Base-by-base conservation (phyloP, 2,888 invertebrate genomes). In the Griposia aprilina region DNA sequence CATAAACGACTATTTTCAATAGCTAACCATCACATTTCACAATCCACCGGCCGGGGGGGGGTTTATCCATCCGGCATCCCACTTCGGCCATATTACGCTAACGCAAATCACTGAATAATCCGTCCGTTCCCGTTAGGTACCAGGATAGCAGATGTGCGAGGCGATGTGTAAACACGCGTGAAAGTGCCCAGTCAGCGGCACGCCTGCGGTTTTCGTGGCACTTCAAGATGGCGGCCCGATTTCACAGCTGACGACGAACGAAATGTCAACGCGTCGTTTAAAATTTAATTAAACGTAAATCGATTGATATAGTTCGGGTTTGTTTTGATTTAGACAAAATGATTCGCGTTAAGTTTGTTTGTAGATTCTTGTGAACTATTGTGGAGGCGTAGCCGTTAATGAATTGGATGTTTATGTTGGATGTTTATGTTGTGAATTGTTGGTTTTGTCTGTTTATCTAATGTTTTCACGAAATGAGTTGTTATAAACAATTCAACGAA, bases 191-290 rank as follows among this genome's bases (percentile, higher is more conserved):
- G 89, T 88, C 89, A 89, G 77, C 87, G 83, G 85, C 90, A 90
- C 88, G 90, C 87, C 82, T 90, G 91, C 84, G 91, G 91, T 91
- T 90, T 88, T 84, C 85, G 81, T 87, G 89, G 86, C 84, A 88
- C 83, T 83, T 80, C 91, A 91, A 92, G 90, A 92, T 92, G 92
- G 92, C 89, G 86, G 65, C 76, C 83, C 88, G 89, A 91, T 91
- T 89, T 87, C 86, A 88, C 91, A 89, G 86, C 85, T 87, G 88
- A 86, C 88, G 84, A 75, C 89, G 76, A 84, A 88, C 87, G 86
- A 85, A 89, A 88, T 87, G 90, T 88, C 88, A 90, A 85, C 86
- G 80, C 84, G 74, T 70, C 76, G 80, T 86, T 85, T 84, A 80
- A 71, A 76, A 86, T 83, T 76, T 85, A 85, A 86, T 85, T 86